These are phyloP conservation scores for Poeciliopsis paucimaculata DNA, from an alignment of 2,797 vertebrate species.

Conservation along the genomic window DNA sequence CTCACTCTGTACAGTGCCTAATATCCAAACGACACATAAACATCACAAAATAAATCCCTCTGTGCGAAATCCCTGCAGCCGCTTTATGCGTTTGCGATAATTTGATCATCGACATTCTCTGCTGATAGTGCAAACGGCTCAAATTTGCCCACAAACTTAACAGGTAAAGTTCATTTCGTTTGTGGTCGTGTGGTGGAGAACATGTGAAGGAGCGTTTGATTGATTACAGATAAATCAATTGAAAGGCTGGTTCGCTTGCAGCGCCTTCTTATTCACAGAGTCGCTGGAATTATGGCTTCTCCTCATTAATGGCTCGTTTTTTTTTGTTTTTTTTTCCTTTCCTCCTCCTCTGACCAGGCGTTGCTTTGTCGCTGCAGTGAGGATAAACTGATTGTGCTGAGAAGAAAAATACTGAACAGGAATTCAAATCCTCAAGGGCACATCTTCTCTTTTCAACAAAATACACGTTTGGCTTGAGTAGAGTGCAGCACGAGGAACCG, in stretches of 20 bases:
- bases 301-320: constrained; percentile 73
- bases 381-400: constrained; percentile 33
- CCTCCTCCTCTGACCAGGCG: constrained; percentile 59
- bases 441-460: constrained; percentile 22
- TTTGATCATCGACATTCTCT: constrained; percentile 48
- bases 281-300: constrained; percentile 78
- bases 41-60: constrained; percentile 17
- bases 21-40: not conserved
- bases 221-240: constrained; percentile 25
- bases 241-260: constrained; percentile 36
- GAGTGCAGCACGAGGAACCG: constrained; percentile 20
- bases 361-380: constrained; percentile 49
- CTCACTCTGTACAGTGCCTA: constrained; percentile 4
- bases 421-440: constrained; percentile 32
- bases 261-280: constrained; percentile 33
- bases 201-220: not conserved
- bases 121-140: constrained; percentile 50
- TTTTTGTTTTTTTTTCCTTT: constrained; percentile 70
- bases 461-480: constrained; percentile 41
- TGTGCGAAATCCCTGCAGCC: constrained; percentile 24
- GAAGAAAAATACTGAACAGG: constrained; percentile 38
- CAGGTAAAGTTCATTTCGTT: not conserved
- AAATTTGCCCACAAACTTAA: constrained; percentile 10
- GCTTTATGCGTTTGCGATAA: not conserved
- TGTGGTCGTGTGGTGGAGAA: constrained; percentile 9